Evolutionary conservation across 2,797 vertebrate species (phyloP).

Genomic region (Lagodon rhomboides): DNA sequence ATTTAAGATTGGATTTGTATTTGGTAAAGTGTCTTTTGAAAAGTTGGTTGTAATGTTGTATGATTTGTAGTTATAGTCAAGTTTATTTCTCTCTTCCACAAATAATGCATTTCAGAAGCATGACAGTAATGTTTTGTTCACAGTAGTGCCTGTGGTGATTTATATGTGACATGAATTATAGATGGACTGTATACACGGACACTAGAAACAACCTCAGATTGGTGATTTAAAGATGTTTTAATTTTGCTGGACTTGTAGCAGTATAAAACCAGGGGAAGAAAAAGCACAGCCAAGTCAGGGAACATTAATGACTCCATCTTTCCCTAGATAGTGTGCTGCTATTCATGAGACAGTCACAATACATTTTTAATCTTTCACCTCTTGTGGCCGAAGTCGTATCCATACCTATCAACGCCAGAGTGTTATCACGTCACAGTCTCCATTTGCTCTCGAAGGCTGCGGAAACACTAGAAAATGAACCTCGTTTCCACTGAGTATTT

Average conservation of each 20-base stretch:
- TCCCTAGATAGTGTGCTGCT: neutral
- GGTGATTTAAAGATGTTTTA: neutral
- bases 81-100: too few relatives aligned
- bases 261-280: neutral
- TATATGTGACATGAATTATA: neutral
- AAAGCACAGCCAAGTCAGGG: neutral
- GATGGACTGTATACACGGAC: neutral
- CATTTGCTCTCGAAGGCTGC: neutral
- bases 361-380: neutral
- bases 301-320: neutral
- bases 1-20: neutral
- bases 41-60: neutral
- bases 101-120: neutral
- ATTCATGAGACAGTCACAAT: neutral
- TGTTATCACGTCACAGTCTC: neutral
- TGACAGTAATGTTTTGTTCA: neutral
- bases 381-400: neutral
- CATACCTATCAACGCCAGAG: neutral
- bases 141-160: neutral
- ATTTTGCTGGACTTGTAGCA: neutral
- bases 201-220: neutral
- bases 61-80: neutral
- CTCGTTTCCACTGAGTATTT: conserved; percentile 4
- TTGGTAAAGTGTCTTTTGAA: neutral
- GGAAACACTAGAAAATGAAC: neutral